These are phyloP conservation scores for Chirona hameri DNA, from an alignment of 2,888 invertebrate species.

Conservation along the genomic window DNA sequence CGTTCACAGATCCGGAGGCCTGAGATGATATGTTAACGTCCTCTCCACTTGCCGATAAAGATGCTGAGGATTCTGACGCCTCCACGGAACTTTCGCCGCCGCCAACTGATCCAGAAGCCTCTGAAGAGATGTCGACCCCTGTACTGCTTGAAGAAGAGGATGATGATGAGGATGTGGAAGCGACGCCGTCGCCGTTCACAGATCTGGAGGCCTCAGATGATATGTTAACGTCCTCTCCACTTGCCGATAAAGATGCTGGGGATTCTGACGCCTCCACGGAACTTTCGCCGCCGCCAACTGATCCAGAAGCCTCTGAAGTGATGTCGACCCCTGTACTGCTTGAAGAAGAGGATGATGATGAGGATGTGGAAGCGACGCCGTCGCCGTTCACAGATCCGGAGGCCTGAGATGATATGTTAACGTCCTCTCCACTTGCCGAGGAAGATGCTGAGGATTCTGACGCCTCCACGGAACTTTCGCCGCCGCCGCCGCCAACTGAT, in stretches of 20 bases:
- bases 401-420: not conserved
- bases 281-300: not conserved
- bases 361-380: too few species aligned
- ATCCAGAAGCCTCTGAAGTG: not conserved
- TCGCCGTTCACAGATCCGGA: not conserved
- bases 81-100: not conserved
- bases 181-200: not conserved
- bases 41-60: not conserved
- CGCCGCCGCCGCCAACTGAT: not conserved
- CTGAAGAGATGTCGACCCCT: not conserved
- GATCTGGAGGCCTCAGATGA: not conserved
- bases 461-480: not conserved
- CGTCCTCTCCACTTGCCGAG: not conserved
- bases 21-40: not conserved
- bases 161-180: too few species aligned
- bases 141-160: too few species aligned
- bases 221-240: not conserved
- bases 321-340: not conserved
- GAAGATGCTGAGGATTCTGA: not conserved
- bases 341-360: not conserved
- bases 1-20: not conserved
- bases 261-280: not conserved
- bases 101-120: not conserved
- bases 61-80: not conserved
- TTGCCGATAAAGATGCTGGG: not conserved